A percentile compares a stretch with the other conserved stretches of the same genome.
These are phyloP conservation scores for Aphidius colemani DNA, from an alignment of 2,888 invertebrate genomes.

Conservation along the genomic window DNA sequence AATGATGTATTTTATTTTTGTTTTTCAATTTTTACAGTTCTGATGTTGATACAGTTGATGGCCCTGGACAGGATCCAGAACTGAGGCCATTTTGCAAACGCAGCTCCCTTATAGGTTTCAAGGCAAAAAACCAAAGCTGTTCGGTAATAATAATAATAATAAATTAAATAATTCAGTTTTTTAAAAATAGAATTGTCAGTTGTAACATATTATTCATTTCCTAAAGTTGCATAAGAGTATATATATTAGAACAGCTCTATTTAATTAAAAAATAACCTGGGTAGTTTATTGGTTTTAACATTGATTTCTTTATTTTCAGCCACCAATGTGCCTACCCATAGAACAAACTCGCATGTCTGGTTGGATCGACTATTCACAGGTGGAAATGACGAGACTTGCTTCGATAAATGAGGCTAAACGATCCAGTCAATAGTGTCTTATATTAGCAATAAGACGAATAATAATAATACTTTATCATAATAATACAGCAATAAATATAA, in stretches of 20 bases:
- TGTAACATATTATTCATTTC: background rate
- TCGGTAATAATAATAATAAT: constrained; percentile 46
- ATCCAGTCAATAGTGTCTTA: constrained; percentile 47
- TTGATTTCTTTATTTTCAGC: constrained; percentile 19
- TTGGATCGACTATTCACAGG: constrained; percentile 49
- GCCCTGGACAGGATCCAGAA: constrained; percentile 59
- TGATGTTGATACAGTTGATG: constrained; percentile 58
- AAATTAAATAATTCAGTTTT: background rate
- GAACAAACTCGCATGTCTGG: constrained; percentile 55
- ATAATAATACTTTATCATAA: background rate
- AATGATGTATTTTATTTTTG: too few relatives aligned
- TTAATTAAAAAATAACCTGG: background rate
- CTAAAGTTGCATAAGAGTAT: background rate
- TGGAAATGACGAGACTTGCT: constrained; percentile 52
- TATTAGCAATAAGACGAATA: background rate
- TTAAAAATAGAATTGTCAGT: background rate
- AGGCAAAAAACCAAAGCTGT: constrained; percentile 57
- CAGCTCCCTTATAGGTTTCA: constrained; percentile 58
- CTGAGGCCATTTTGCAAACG: constrained; percentile 59
- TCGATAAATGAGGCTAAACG: constrained; percentile 54
- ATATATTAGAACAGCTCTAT: background rate
- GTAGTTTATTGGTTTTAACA: background rate
- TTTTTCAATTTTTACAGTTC: constrained; percentile 41
- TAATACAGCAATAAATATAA: background rate
- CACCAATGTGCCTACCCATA: constrained; percentile 48